Conservation (phyloP, 2,113 vertebrate species). For the Abramis brama region DNA sequence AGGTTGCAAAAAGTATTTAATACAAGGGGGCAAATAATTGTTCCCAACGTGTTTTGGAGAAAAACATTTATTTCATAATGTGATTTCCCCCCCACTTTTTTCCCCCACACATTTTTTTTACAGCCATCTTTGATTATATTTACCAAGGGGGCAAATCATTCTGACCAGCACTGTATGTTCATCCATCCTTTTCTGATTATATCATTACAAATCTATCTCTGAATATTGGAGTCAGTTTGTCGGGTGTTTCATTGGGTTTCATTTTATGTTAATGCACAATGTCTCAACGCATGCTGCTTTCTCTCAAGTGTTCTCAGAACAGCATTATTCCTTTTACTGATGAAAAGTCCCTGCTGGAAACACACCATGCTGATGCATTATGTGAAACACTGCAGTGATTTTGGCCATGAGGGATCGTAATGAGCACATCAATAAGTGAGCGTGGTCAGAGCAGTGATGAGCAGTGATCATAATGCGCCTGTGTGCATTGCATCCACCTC, state of each 20-base stretch:
- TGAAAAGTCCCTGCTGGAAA: background rate
- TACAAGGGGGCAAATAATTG: too few species aligned
- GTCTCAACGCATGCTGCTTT: slow-evolving; percentile 3
- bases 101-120: too few species aligned
- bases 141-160: too few species aligned
- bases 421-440: background rate
- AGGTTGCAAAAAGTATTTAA: too few species aligned
- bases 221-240: background rate
- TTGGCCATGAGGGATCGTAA: background rate
- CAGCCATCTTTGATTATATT: too few species aligned
- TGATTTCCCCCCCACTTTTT: too few species aligned
- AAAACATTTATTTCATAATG: too few species aligned
- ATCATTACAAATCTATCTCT: too few species aligned
- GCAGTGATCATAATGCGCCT: background rate
- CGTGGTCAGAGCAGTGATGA: background rate
- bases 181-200: too few species aligned
- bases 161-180: too few species aligned
- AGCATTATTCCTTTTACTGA: background rate
- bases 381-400: slow-evolving; percentile 10
- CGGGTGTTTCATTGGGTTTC: background rate
- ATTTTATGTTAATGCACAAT: background rate
- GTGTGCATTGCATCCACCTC: background rate
- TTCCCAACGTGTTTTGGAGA: too few species aligned
- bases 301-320: background rate
- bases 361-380: background rate